Base-by-base conservation (phyloP, 35 echinoderm and acorn worm genomes). In the Nesometra sesokonis region DNA sequence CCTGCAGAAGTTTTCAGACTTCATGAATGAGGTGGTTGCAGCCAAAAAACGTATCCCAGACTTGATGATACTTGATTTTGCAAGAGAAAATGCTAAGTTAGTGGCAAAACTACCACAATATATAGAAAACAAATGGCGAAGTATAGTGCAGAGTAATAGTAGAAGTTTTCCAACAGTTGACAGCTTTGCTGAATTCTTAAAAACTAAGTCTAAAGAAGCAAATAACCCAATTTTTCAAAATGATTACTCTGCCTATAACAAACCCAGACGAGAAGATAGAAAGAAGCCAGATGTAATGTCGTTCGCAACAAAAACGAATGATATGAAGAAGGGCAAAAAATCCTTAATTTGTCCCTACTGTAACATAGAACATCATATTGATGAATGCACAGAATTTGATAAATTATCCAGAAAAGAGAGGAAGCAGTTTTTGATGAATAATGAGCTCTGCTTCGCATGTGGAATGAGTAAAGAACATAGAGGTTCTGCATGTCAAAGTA, bases 71-170 rank as follows among this genome's bases (percentile, higher is more conserved):
- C 32, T 90, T 7, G 82, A 90, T 31, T 90, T 77, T 32, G 32
- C 88, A 1, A 38, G 46, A 29, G 88, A 90, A 77, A 90, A 90
- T 35, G 81, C 36, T 17, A 76, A 90, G 15, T 36, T 90, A 1
- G 88, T 90, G 0, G 82, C 39, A 35, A 90, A 85, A 32, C 52
- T 90, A 0, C 88, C 88, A 2, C 8, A 32, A n/a, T 40, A 90
- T 77, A 52, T 90, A 0, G 88, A 90, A 31, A 11, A 29, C 35
- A 85, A 90, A 34, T 90, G 88, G 88, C 57, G 81, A 85, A 33
- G 78, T 34, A 82, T 29, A 0, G 84, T 90, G 0, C 32, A 78
- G 23, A 78, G 13, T 0, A 77, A 82, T 31, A 79, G 35, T 32
- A 3, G 27, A 0, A 78, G 8, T 32, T 90, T 34, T 27, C 88